Evolutionary conservation across 2,888 invertebrate genomes (phyloP).

Genomic region (Charanyca ferruginea): DNA sequence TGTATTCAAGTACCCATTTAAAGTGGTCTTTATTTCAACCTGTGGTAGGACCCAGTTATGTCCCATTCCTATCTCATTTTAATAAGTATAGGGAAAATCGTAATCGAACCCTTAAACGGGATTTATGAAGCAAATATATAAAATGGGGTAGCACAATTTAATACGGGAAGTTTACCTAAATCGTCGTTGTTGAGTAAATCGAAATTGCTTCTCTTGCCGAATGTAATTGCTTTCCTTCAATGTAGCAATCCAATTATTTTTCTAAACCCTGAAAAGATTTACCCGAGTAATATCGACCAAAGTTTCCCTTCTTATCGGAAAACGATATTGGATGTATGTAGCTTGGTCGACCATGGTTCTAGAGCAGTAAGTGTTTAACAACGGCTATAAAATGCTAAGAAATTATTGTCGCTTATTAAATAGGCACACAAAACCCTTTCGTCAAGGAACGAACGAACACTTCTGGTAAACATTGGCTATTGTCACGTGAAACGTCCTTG

Average conservation of each 20-base stretch:
- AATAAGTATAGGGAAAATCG: slow-evolving; percentile 76
- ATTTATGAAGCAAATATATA: slow-evolving; percentile 82
- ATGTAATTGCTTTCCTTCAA: slow-evolving; percentile 88
- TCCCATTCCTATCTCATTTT: slow-evolving; percentile 75
- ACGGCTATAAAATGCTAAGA: slow-evolving; percentile 15
- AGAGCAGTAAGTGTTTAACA: slow-evolving; percentile 28
- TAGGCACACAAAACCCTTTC: slow-evolving; percentile 32
- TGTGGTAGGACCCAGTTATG: slow-evolving; percentile 63
- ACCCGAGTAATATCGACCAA: slow-evolving; percentile 76
- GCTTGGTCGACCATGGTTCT: slow-evolving; percentile 63
- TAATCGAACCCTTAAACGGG: slow-evolving; percentile 79
- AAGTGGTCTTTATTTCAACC: slow-evolving; percentile 60
- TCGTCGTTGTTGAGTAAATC: slow-evolving; percentile 82
- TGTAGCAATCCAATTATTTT: slow-evolving; percentile 88
- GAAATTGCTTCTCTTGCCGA: slow-evolving; percentile 83
- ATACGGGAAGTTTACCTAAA: slow-evolving; percentile 84
- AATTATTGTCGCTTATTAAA: slow-evolving; percentile 46
- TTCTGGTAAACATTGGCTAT: slow-evolving; percentile 37
- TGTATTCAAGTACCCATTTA: slow-evolving; percentile 46
- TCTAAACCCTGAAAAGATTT: slow-evolving; percentile 87
- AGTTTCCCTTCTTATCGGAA: slow-evolving; percentile 82
- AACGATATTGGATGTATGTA: slow-evolving; percentile 81
- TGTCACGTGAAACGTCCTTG: slow-evolving; percentile 31
- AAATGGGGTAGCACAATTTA: slow-evolving; percentile 79
- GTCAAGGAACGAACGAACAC: slow-evolving; percentile 12